phyloP scores from a whole-genome alignment of 1,140 invertebrate species.

The Stegodyphus dumicola region DNA sequence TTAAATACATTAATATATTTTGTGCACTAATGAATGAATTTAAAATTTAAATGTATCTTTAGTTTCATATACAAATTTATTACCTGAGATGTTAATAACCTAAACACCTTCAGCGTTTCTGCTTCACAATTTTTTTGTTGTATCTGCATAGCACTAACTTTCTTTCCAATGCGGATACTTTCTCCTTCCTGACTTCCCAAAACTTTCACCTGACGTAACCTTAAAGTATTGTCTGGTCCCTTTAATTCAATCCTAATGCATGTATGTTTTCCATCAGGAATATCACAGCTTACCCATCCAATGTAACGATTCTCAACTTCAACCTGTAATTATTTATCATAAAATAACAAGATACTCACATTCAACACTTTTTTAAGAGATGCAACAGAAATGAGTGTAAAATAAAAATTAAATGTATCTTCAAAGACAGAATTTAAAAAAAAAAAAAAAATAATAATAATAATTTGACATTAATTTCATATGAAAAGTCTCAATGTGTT shows the following conservation, averaged over 20 bases:
- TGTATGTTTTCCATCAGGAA: conserved; percentile 73
- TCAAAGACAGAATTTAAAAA: no score
- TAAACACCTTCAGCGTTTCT: conserved; percentile 92
- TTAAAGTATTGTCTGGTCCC: conserved; percentile 88
- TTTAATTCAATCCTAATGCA: conserved; percentile 85
- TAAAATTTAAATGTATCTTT: no score
- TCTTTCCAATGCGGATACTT: conserved; percentile 61
- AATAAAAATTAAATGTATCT: background rate
- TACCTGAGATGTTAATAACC: conserved; percentile 92
- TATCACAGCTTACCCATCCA: conserved; percentile 87
- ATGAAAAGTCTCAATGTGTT: no score
- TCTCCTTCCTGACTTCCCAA: conserved; percentile 66
- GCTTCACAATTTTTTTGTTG: conserved; percentile 89
- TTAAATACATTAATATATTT: no score
- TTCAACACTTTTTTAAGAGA: background rate
- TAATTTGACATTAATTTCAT: no score
- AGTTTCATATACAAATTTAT: background rate
- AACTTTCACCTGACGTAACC: conserved; percentile 83
- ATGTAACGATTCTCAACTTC: conserved; percentile 85
- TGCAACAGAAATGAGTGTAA: background rate
- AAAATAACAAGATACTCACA: background rate
- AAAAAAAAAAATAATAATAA: no score
- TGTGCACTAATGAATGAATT: no score
- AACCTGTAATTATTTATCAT: conserved; percentile 65
- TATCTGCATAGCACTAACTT: conserved; percentile 68